Evolutionary conservation across 2,888 invertebrate genomes (phyloP).

Genomic region (Rhabditoides inermis): DNA sequence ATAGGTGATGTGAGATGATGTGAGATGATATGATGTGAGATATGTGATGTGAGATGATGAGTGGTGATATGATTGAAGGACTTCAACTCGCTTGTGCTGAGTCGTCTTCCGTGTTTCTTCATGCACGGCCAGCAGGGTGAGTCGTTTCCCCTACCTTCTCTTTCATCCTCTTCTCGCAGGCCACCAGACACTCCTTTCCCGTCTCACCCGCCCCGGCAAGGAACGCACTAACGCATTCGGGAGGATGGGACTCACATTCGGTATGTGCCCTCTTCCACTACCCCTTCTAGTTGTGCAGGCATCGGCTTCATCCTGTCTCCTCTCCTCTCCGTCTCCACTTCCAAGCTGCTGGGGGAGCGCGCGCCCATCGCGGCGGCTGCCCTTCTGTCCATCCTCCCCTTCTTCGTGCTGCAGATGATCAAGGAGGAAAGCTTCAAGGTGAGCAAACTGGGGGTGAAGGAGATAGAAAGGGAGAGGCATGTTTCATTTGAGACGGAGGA

Average conservation of each 20-base stretch:
- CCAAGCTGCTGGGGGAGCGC: constrained; percentile 8
- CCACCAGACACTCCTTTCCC: constrained; percentile 40
- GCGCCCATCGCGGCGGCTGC: constrained; percentile 17
- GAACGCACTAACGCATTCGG: constrained; percentile 41
- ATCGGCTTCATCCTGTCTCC: constrained; percentile 26
- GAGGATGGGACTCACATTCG: constrained; percentile 39
- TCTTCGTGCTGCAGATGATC: constrained; percentile 19
- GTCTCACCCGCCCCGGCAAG: constrained; percentile 33
- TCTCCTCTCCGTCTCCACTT: constrained; percentile 11
- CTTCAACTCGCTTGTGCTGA: constrained; percentile 22
- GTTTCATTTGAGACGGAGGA: neutral
- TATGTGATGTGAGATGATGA: neutral
- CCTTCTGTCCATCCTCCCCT: constrained; percentile 16
- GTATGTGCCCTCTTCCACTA: constrained; percentile 5
- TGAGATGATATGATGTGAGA: constrained; percentile 13
- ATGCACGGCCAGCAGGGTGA: constrained; percentile 46
- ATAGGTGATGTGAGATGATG: neutral
- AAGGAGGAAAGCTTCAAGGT: constrained; percentile 6
- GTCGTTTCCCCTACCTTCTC: no score
- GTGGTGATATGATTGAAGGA: constrained; percentile 16
- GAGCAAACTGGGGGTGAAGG: neutral
- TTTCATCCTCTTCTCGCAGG: no score
- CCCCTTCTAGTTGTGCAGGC: constrained; percentile 15
- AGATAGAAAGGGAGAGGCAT: neutral
- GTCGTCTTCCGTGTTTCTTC: constrained; percentile 30